Evolutionary conservation across 2,888 invertebrate genomes (phyloP).

Genomic region (Eilema caniola): DNA sequence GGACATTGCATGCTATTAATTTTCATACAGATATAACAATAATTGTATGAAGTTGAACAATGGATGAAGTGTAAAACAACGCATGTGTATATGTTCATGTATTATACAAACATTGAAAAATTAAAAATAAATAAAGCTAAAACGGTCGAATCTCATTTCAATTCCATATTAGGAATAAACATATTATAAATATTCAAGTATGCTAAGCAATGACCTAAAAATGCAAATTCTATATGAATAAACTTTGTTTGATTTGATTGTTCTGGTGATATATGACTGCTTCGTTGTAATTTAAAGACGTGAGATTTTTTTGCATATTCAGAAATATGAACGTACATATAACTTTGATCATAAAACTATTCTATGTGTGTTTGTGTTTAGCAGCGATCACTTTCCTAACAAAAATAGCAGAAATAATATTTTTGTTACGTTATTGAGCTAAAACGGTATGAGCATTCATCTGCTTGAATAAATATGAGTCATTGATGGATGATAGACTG

Average conservation of each 20-base stretch:
- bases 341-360: neutral
- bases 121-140: neutral
- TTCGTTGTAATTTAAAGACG: neutral
- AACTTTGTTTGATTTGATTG: neutral
- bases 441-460: conserved; percentile 38
- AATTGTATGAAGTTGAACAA: no score
- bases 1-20: no score
- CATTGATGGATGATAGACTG: conserved; percentile 35
- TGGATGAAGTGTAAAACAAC: neutral
- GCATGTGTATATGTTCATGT: neutral
- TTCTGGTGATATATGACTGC: neutral
- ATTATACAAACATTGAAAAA: neutral
- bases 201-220: neutral
- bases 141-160: neutral
- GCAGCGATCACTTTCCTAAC: neutral
- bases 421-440: conserved; percentile 34
- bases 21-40: no score
- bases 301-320: neutral
- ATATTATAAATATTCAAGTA: neutral
- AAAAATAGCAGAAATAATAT: conserved; percentile 23
- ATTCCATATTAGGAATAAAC: neutral
- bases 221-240: neutral
- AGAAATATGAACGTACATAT: neutral
- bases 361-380: neutral
- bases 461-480: conserved; percentile 45